Conservation (phyloP, 2,797 vertebrate species). For the Eidolon dupreanum region DNA sequence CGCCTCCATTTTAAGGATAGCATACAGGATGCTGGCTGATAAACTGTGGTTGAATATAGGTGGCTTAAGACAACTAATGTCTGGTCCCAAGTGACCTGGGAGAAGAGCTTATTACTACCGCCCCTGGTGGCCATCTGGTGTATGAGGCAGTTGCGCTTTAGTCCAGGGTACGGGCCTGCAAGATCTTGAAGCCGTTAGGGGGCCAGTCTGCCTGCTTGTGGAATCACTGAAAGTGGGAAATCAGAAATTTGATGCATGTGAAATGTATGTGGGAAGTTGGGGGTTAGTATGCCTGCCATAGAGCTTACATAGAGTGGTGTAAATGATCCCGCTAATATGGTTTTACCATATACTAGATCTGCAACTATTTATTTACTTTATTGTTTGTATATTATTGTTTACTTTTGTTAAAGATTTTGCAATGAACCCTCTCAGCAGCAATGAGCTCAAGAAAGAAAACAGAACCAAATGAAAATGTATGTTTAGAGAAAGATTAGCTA, state of each 20-base stretch:
- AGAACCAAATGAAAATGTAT: not conserved
- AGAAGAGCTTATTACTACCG: not conserved
- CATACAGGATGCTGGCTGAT: not conserved
- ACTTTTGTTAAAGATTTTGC: not conserved
- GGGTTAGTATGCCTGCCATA: not conserved
- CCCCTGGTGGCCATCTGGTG: not conserved
- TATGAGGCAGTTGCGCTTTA: not conserved
- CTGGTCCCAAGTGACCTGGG: not conserved
- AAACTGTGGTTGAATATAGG: not conserved
- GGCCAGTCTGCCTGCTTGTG: not conserved
- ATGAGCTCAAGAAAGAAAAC: not conserved
- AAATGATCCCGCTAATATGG: not conserved
- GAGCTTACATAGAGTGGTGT: not conserved
- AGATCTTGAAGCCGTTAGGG: not conserved
- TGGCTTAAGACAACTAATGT: not conserved
- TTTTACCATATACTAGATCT: not conserved
- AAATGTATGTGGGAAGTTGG: not conserved
- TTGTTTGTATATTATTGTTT: not conserved
- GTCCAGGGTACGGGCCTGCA: not conserved
- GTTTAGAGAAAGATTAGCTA: not conserved
- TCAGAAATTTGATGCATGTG: not conserved
- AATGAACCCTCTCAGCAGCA: not conserved
- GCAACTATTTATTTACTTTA: not conserved
- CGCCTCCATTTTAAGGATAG: not conserved
- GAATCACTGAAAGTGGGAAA: not conserved